Percentiles rank a stretch among this genome's conserved stretches.
These are phyloP conservation scores for Rhagoletis pomonella DNA, from an alignment of 1,140 invertebrate genomes.

Conservation along the genomic window DNA sequence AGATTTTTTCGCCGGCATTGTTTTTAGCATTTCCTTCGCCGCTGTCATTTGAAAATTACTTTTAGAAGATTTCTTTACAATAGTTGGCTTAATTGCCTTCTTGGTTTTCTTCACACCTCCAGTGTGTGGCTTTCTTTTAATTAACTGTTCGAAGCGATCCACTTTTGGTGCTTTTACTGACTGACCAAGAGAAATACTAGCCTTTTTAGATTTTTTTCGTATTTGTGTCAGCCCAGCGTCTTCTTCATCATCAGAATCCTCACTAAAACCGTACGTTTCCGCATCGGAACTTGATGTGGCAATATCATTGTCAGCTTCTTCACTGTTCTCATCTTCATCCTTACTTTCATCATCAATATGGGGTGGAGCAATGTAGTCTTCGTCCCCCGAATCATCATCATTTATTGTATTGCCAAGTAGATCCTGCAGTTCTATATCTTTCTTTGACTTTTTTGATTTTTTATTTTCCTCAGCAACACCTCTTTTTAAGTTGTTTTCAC, in stretches of 20 bases:
- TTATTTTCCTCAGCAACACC: slow-evolving; percentile 58
- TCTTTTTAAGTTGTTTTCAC: slow-evolving; percentile 5
- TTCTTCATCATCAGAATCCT: slow-evolving; percentile 53
- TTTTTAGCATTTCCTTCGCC: slow-evolving; percentile 66
- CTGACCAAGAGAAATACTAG: background rate
- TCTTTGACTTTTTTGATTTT: slow-evolving; percentile 55
- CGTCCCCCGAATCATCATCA: slow-evolving; percentile 68
- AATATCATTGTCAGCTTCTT: slow-evolving; percentile 32
- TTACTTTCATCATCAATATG: slow-evolving; percentile 53
- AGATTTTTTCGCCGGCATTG: slow-evolving; percentile 57
- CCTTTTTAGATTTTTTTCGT: slow-evolving; percentile 59
- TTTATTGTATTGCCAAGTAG: slow-evolving; percentile 68
- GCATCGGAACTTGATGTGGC: slow-evolving; percentile 48
- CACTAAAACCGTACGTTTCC: slow-evolving; percentile 53
- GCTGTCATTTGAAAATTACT: slow-evolving; percentile 62
- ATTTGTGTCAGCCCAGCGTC: background rate
- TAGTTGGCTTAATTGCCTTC: slow-evolving; percentile 41
- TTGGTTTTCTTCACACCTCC: slow-evolving; percentile 66
- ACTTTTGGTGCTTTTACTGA: no score
- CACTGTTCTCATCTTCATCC: slow-evolving; percentile 52
- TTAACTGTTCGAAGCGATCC: slow-evolving; percentile 46
- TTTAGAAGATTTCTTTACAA: slow-evolving; percentile 41
- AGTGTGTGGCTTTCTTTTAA: slow-evolving; percentile 65
- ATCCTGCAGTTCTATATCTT: slow-evolving; percentile 65
- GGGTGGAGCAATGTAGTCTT: slow-evolving; percentile 62